Base-by-base conservation (phyloP, 2,113 vertebrate genomes). In the Carassius carassius region DNA sequence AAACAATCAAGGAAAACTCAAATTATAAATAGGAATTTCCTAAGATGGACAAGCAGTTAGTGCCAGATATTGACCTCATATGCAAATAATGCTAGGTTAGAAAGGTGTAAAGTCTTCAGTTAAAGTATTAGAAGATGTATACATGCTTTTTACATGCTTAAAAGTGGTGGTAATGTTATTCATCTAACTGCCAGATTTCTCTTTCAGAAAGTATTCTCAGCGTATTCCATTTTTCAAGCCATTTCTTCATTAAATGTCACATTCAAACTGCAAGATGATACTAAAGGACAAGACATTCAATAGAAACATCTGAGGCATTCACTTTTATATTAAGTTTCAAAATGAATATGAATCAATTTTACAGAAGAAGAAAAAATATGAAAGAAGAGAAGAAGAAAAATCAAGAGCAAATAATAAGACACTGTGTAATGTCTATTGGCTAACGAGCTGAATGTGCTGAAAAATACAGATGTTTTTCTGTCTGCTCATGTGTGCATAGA, bases 381-480 rank as follows among this genome's bases (percentile, higher is more conserved):
- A 54, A 35, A 77, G 17, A 56, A 56, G 17, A 14, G 29, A 29
- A 58, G 75, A 35, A 7, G 2, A 21, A 58, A 56, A 77, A 51
- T 16, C 6, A 62, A 25, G 4, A 74, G 70, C 41, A 76, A 78
- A 58, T 29, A 56, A 19, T n/a, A 6, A 51, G 29, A 32, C 17
- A 19, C 17, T 77, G 1, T 35, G 29, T 78, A 58, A 78, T 78
- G 75, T n/a, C 11, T 78, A 37, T 14, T 78, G 75, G 75, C 51
- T 78, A 78, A 78, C 58, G 75, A 58, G 75, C 19, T 78, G 51
- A 21, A 37, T 58, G 47, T 49, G 74, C 56, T 76, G 74, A 56
- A 76, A 58, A 29, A 29, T 78, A 6, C 75, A 78, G 75, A 58
- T 78, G 75, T 78, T 58, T 19, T 19, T 78, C 19, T 58, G 75